Evolutionary conservation across 2,888 invertebrate genomes (phyloP), one percentile per base, ranked within the genome.

Genomic region (Sialis lutaria): DNA sequence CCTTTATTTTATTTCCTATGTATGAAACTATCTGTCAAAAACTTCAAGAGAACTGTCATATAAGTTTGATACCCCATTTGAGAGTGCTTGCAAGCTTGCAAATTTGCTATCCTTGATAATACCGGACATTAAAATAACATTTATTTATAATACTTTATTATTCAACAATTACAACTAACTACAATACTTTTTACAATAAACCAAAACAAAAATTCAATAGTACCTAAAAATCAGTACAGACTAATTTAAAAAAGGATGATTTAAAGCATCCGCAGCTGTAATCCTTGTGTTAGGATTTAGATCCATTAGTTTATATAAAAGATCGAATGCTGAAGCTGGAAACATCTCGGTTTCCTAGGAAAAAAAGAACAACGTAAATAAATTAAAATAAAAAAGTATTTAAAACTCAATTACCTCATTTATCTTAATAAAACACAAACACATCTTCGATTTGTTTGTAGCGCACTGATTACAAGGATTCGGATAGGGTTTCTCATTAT

Each of bases 201-300:
- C 22, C 22, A 22, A 22, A 22, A 22, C 22, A 22, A 22, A 22
- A 22, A 22, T 22, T 22, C 22, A 22, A 22, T 22, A 22, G 22
- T 22, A 22, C 4, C 22, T 22, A 22, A 22, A n/a, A 22, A 22
- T 22, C 22, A 22, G 22, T 22, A 22, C 22, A 22, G 22, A 22
- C 22, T 22, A 22, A 22, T 22, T 22, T 22, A 89, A 72, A 67
- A 87, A 90, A 44, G 82, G 77, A 71, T 90, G 89, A 40, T 65
- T 61, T 33, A 90, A 68, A 40, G 90, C 89, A 49, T 76, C 73
- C 12, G 72, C 73, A 33, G 90, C 90, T 7, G 80, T 73, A 51
- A 81, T 74, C 55, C 90, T 74, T 33, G 73, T 71, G 56, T 71
- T 68, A n/a, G 86, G 85, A 69, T 86, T 77, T n/a, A 86, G 72